Base-by-base conservation (phyloP, 2,797 vertebrate genomes). In the Miichthys miiuy region DNA sequence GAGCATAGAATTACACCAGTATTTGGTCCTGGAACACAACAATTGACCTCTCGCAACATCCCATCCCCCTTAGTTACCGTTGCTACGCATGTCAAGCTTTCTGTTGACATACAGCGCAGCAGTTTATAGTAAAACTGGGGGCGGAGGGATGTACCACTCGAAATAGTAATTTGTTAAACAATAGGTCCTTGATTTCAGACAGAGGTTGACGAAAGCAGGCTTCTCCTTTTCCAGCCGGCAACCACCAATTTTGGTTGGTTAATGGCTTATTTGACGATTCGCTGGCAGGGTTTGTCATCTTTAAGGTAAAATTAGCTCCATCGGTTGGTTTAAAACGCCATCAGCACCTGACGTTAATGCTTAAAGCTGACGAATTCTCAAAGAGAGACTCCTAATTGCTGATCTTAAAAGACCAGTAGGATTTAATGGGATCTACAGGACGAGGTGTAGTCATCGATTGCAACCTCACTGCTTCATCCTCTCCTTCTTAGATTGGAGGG, bases 1-100 rank as follows among this genome's bases (percentile, higher is more conserved):
- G 55, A 86, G 65, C 58, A 55, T 4, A 30, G 67, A 25, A 27
- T 68, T 69, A 55, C 34, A 21, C 11, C 12, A 56, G 54, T 79
- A 34, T 61, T 46, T 72, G 34, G 11, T 42, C 48, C 34, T 65
- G n/a, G 65, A 27, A 54, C 50, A 51, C 27, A 68, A 12, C 77
- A 50, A 85, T 58, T 68, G 41, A 38, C 70, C 61, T n/a, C 41
- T 50, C 0, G 6, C 48, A 54, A 20, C 0, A 4, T 2, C 7
- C 4, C 12, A 0, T 2, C 46, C 46, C 18, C 23, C 60, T 46
- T 44, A 18, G 20, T 64, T 34, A 18, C 21, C 64, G 41, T 16
- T 42, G 50, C 34, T 50, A 20, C 8, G 23, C 27, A n/a, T 30
- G 30, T 48, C 60, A 69, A 23, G 48, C 12, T 63, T 34, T 62